A percentile compares a stretch with the other conserved stretches of the same genome.
Evolutionary conservation across 2,113 vertebrate genomes (phyloP).

Genomic region (Hymenochirus boettgeri): DNA sequence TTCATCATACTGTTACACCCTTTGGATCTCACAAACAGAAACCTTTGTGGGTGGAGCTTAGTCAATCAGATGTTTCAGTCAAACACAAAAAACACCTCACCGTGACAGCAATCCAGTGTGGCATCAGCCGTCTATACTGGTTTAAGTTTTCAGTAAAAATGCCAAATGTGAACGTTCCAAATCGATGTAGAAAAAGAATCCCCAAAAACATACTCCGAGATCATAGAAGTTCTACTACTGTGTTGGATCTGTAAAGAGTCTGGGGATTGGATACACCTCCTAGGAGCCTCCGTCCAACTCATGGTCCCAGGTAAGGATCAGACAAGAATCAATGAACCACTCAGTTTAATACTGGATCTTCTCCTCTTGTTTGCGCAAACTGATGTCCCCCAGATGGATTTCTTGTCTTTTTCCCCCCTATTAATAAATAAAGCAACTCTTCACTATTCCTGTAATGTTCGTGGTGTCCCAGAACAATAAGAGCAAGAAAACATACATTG

Average conservation of each 20-base stretch:
- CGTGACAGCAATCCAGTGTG: background rate
- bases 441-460: constrained; percentile 6
- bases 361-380: too few relatives aligned
- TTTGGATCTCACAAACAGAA: constrained; percentile 62
- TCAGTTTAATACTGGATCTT: background rate
- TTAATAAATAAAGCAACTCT: constrained; percentile 14
- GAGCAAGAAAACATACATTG: constrained; percentile 55
- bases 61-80: constrained; percentile 8
- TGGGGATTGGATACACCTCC: too few relatives aligned
- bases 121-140: background rate
- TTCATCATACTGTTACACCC: constrained; percentile 83
- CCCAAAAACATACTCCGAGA: too few relatives aligned
- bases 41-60: constrained; percentile 17
- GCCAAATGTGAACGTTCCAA: too few relatives aligned
- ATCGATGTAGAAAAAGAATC: too few relatives aligned
- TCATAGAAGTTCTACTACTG: too few relatives aligned
- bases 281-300: too few relatives aligned
- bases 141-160: background rate
- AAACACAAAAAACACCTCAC: constrained; percentile 26
- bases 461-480: constrained; percentile 36
- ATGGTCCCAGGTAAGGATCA: constrained; percentile 23
- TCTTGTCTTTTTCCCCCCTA: constrained; percentile 35
- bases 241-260: too few relatives aligned
- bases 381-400: background rate
- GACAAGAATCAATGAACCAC: background rate